phyloP scores from a whole-genome alignment of 2,113 vertebrate genomes.

The Hiodon tergisus region DNA sequence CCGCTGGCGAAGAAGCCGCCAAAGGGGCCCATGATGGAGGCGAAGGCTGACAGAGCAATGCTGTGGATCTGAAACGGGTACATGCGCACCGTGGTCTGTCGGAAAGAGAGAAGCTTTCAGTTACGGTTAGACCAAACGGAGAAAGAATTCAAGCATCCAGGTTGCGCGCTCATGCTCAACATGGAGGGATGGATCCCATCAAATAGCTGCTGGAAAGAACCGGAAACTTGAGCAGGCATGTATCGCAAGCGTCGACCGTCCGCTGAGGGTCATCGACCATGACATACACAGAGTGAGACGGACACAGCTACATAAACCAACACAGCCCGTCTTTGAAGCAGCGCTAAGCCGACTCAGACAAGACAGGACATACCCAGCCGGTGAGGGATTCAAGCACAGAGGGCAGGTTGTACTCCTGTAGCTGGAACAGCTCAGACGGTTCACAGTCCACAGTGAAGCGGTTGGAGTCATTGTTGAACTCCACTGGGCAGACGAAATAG shows the following conservation, averaged over 20 bases:
- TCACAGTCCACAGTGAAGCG: conserved; percentile 93
- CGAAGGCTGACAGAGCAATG: conserved; percentile 88
- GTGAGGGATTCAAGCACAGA: conserved; percentile 72
- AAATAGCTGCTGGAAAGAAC: neutral
- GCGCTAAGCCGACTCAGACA: neutral
- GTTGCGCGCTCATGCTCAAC: neutral
- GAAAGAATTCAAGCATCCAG: neutral
- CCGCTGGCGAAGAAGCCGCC: conserved; percentile 97
- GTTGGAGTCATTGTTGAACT: conserved; percentile 96
- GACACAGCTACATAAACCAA: neutral
- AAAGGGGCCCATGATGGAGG: conserved; percentile 91
- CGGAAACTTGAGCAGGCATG: no score
- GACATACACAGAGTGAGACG: neutral
- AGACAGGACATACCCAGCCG: conserved; percentile 76
- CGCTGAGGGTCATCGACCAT: no score
- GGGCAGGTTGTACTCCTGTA: conserved; percentile 85
- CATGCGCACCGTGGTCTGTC: conserved; percentile 80
- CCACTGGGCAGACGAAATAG: conserved; percentile 95
- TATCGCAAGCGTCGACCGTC: no score
- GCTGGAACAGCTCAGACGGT: conserved; percentile 86
- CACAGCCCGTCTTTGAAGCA: neutral
- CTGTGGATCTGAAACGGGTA: conserved; percentile 99
- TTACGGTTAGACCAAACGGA: neutral
- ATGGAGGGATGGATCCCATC: neutral
- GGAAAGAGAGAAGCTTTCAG: conserved; percentile 9